Evolutionary conservation across 2,113 vertebrate species (phyloP).

Genomic region (Cryptomyrus ogoouensis): DNA sequence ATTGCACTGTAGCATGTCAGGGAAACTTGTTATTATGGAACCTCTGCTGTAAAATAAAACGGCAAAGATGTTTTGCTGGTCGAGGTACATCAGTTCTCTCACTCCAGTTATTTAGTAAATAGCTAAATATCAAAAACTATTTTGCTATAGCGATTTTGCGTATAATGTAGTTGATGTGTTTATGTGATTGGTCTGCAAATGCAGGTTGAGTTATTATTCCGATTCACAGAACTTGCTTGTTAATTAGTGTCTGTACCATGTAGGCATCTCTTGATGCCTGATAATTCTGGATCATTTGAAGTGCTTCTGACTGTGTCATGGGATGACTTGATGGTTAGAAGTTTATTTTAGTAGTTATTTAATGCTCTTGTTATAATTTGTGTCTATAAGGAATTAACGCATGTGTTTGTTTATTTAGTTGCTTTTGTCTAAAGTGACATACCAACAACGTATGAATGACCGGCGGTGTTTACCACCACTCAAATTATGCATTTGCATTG

Average conservation of each 20-base stretch:
- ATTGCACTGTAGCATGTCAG: background rate
- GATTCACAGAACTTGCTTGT: background rate
- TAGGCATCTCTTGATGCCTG: background rate
- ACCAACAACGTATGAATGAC: background rate
- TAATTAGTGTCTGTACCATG: background rate
- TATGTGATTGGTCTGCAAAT: background rate
- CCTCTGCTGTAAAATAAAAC: background rate
- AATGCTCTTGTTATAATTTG: background rate
- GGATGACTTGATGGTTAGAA: background rate
- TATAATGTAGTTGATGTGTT: background rate
- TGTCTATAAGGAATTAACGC: background rate
- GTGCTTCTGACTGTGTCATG: background rate
- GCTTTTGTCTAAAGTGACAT: background rate
- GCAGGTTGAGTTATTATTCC: background rate
- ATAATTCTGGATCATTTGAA: background rate
- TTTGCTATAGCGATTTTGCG: background rate
- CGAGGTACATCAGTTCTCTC: background rate
- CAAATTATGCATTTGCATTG: background rate
- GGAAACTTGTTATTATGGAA: background rate
- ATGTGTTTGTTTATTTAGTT: background rate
- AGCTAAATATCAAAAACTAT: background rate
- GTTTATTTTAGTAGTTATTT: background rate
- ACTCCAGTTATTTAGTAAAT: background rate
- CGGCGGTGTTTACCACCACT: background rate
- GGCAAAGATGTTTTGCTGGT: background rate